A percentile compares a stretch with the other conserved stretches of the same genome.
phyloP scores from a whole-genome alignment of 2,797 vertebrate species.

The Merluccius polli region DNA sequence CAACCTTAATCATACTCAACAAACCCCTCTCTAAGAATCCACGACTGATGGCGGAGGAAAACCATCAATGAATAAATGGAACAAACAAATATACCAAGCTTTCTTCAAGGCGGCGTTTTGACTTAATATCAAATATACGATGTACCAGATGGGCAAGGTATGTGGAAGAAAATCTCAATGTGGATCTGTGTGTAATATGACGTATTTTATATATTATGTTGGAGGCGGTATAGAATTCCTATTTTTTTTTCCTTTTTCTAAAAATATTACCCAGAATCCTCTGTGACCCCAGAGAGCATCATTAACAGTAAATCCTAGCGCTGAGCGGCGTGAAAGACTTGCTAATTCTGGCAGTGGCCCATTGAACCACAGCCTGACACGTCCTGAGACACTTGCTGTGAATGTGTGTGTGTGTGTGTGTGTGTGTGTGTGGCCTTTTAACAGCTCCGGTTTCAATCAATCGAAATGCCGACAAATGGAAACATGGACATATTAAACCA shows the following conservation, averaged over 20 bases:
- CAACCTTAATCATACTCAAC: not conserved
- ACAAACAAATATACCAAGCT: not conserved
- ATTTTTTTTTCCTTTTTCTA: not conserved
- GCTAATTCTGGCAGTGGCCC: conserved; percentile 63
- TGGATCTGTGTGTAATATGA: conserved; percentile 24
- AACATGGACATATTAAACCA: conserved; percentile 62
- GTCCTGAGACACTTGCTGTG: conserved; percentile 45
- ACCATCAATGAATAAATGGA: conserved; percentile 23
- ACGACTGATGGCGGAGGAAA: not conserved
- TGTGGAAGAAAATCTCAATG: conserved; percentile 9
- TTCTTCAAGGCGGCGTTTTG: conserved; percentile 28
- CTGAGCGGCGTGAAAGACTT: conserved; percentile 54
- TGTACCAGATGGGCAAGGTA: conserved; percentile 5
- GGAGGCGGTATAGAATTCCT: conserved; percentile 5
- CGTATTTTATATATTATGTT: conserved; percentile 38
- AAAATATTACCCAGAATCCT: conserved; percentile 44
- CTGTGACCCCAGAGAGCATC: conserved; percentile 57
- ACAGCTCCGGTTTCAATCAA: conserved; percentile 67
- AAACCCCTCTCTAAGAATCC: not conserved
- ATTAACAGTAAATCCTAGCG: conserved; percentile 70
- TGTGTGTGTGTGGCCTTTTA: conserved; percentile 55
- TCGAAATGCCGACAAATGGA: conserved; percentile 55
- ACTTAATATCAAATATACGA: not conserved
- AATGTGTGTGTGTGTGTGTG: conserved; percentile 19
- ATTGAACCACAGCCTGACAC: conserved; percentile 55